These are phyloP conservation scores for Nephrotoma appendiculata DNA, from an alignment of 2,888 invertebrate species.

Conservation along the genomic window DNA sequence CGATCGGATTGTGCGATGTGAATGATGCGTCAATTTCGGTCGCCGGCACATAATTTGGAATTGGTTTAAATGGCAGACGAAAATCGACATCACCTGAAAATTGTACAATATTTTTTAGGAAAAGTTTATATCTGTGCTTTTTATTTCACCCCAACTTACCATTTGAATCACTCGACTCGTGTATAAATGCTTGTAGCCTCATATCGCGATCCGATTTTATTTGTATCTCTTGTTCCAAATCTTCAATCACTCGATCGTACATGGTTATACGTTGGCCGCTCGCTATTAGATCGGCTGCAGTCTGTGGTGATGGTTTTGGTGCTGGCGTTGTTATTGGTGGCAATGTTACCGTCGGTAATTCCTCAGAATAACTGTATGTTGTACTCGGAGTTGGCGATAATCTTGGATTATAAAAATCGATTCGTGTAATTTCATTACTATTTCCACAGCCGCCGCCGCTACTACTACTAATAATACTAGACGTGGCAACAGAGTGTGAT, in stretches of 20 bases:
- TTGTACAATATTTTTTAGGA: too few relatives aligned
- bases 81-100: constrained; percentile 55
- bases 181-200: constrained; percentile 17
- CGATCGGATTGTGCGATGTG: constrained; percentile 58
- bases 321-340: not conserved
- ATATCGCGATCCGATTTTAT: constrained; percentile 22
- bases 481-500: not conserved
- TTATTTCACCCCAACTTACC: constrained; percentile 13
- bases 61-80: constrained; percentile 64
- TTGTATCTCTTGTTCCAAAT: constrained; percentile 11
- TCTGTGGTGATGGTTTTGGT: not conserved
- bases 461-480: not conserved
- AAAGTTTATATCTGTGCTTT: not conserved
- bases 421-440: not conserved
- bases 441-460: not conserved
- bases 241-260: constrained; percentile 6
- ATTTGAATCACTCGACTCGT: constrained; percentile 13
- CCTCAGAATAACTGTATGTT: not conserved
- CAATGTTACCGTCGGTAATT: not conserved
- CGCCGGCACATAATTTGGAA: constrained; percentile 69
- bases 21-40: constrained; percentile 76
- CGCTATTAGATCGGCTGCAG: not conserved
- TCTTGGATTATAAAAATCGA: not conserved
- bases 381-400: not conserved
- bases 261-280: not conserved